phyloP scores from a whole-genome alignment of 2,888 invertebrate species.

The Megamerina dolium region DNA sequence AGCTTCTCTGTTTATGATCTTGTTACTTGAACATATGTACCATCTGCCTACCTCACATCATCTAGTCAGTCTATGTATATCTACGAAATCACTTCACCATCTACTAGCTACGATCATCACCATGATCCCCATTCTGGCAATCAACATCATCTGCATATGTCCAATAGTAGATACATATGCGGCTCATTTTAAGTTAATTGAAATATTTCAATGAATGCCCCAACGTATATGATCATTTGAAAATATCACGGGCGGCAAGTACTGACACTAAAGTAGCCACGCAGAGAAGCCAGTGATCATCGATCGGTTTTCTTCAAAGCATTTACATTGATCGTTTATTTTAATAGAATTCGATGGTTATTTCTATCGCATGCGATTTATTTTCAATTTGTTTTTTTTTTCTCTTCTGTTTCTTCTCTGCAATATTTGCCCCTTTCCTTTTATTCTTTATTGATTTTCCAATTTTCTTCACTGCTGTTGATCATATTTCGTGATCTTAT shows the following conservation, averaged over 20 bases:
- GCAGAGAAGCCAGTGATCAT: too few species aligned
- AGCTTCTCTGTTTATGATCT: too few species aligned
- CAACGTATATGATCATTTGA: conserved; percentile 17
- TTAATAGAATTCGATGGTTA: conserved; percentile 46
- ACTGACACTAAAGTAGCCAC: conserved; percentile 6
- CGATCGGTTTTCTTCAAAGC: conserved; percentile 38
- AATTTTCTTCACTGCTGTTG: too few species aligned
- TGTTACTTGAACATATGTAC: too few species aligned
- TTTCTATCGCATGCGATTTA: conserved; percentile 46
- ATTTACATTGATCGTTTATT: conserved; percentile 14
- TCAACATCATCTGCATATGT: too few species aligned
- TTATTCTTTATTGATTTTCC: conserved; percentile 23
- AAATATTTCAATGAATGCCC: conserved; percentile 44
- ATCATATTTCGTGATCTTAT: conserved; percentile 24
- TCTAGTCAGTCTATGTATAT: too few species aligned
- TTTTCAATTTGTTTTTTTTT: conserved; percentile 27
- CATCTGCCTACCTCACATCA: too few species aligned
- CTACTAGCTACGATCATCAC: too few species aligned
- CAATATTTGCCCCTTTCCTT: conserved; percentile 10
- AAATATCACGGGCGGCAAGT: too few species aligned
- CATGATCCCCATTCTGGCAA: too few species aligned
- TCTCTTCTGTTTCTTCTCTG: conserved; percentile 11
- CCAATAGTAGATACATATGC: too few species aligned
- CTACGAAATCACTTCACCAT: too few species aligned
- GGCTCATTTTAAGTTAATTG: conserved; percentile 37